Percentiles rank a stretch among this genome's conserved stretches.
Evolutionary conservation across 2,888 invertebrate genomes (phyloP).

Genomic region (Drosophila ochracea): DNA sequence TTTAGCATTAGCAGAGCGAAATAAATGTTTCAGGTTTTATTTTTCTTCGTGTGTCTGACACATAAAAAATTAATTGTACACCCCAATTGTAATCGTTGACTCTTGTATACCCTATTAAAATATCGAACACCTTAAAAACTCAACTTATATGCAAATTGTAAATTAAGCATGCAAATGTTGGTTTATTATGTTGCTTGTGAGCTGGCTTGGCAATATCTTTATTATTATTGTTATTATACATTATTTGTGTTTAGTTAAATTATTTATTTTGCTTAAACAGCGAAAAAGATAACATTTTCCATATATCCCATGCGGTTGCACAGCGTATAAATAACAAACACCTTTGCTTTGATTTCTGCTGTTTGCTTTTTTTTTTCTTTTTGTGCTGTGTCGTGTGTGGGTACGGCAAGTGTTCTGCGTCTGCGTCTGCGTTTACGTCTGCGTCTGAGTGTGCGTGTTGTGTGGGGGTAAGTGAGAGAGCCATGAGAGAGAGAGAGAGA

Average conservation of each 20-base stretch:
- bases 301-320: constrained; percentile 32
- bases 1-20: constrained; percentile 69
- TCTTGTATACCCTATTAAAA: constrained; percentile 17
- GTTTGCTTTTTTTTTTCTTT: constrained; percentile 38
- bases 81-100: background rate
- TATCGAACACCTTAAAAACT: background rate
- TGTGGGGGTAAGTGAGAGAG: constrained; percentile 72
- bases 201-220: background rate
- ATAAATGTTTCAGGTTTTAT: constrained; percentile 71
- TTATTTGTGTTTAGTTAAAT: background rate
- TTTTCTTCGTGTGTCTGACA: constrained; percentile 44
- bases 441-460: constrained; percentile 62
- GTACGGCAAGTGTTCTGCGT: constrained; percentile 65
- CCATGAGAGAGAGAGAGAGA: constrained; percentile 15
- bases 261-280: background rate
- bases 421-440: constrained; percentile 31
- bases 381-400: constrained; percentile 58
- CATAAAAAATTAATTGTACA: constrained; percentile 13
- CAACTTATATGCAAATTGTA: background rate
- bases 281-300: constrained; percentile 1
- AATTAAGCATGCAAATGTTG: background rate
- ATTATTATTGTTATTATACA: too few relatives aligned
- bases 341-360: constrained; percentile 73
- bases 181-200: background rate
- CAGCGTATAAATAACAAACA: constrained; percentile 68